A percentile compares a stretch with the other conserved stretches of the same genome.
Conservation (phyloP, 2,797 vertebrate species). For the Periparus ater region DNA sequence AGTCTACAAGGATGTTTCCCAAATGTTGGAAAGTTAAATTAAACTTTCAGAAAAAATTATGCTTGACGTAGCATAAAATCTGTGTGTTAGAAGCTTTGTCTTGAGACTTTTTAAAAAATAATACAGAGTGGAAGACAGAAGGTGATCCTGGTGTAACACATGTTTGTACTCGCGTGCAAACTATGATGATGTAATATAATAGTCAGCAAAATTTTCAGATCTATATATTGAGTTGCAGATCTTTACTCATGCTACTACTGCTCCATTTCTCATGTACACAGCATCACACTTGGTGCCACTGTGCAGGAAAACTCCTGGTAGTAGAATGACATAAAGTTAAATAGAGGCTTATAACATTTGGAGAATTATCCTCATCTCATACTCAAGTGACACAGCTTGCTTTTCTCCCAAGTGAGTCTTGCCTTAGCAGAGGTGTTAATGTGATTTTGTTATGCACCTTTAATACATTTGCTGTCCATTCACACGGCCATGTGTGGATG, state of each 20-base stretch:
- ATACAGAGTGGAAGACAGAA: neutral
- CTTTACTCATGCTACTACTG: neutral
- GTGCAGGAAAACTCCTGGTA: neutral
- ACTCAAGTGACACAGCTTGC: neutral
- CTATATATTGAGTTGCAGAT: neutral
- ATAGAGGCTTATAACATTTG: neutral
- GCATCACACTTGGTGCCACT: neutral
- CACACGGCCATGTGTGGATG: rapidly evolving
- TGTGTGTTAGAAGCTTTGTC: neutral
- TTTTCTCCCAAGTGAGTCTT: neutral
- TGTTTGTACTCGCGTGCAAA: rapidly evolving
- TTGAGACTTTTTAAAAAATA: neutral
- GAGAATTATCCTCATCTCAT: neutral
- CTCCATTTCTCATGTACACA: neutral
- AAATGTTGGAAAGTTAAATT: neutral
- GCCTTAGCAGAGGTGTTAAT: neutral
- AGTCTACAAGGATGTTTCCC: neutral
- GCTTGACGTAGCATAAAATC: neutral
- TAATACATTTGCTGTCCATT: neutral
- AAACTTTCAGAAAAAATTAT: neutral
- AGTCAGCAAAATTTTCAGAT: neutral
- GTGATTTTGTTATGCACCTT: neutral
- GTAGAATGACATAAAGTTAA: neutral
- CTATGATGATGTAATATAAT: neutral
- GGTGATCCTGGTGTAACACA: neutral